Evolutionary conservation across 2,797 vertebrate genomes (phyloP).

Genomic region (Gymnodraco acuticeps): DNA sequence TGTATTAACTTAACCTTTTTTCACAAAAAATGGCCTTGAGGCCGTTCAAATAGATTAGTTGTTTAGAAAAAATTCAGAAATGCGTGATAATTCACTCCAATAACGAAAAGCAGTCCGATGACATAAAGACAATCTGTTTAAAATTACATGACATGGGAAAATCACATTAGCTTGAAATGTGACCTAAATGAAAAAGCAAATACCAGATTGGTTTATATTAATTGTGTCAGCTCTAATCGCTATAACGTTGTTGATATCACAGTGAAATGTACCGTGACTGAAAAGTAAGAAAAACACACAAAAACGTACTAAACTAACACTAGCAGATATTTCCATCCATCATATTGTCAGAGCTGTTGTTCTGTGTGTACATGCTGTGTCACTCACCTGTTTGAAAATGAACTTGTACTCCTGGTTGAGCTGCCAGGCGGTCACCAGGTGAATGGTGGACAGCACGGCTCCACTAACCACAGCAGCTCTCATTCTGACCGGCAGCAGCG

Average conservation of each 20-base stretch:
- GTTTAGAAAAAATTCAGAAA: neutral
- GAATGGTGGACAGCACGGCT: slow-evolving; percentile 87
- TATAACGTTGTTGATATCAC: neutral
- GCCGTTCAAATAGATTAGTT: neutral
- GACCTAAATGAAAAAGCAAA: neutral
- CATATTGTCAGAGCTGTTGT: neutral
- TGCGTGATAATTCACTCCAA: neutral
- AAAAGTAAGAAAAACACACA: neutral
- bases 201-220: neutral
- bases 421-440: slow-evolving; percentile 91
- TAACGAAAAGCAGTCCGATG: neutral
- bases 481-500: slow-evolving; percentile 95
- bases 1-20: neutral
- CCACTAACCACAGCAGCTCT: slow-evolving; percentile 93
- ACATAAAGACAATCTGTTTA: neutral
- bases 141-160: neutral
- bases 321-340: neutral
- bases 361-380: neutral
- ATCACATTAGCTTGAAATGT: slow-evolving; percentile 4
- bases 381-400: slow-evolving; percentile 91
- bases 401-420: slow-evolving; percentile 87
- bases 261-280: neutral
- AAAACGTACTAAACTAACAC: neutral
- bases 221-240: neutral
- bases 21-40: neutral